Evolutionary conservation across 2,797 vertebrate species (phyloP), one percentile per base, ranked within the genome.

Genomic region (Microcaecilia unicolor): DNA sequence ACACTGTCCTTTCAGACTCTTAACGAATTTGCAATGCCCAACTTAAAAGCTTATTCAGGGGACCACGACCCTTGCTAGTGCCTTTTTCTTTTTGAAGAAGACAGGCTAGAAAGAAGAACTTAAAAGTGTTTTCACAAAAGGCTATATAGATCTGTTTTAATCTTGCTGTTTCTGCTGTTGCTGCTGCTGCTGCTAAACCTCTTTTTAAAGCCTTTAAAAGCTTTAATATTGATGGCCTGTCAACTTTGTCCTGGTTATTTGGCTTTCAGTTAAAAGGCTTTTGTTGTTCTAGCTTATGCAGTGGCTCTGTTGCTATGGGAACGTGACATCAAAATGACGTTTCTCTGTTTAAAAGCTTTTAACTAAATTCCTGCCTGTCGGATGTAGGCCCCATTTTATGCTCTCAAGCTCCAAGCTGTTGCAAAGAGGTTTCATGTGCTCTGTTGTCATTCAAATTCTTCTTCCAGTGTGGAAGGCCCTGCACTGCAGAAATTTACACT

Each of bases 231-330:
- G 85, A 82, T 81, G 80, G 83, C 69, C 90, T 85, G 80, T 87
- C 81, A 76, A 82, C 75, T 76, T 77, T 63, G 80, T 81, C 67
- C 71, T 83, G 84, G 83, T 89, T 84, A 89, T 85, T 87, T 84
- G 73, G 87, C 90, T 95, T 93, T 94, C 92, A 92, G 88, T 93
- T 97, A 97, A 98, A 98, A 98, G 93, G 90, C 95, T 98, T 97
- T 95, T 97, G 89, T 92, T 89, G 81, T 83, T 84, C 81, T 77
- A 84, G 72, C 72, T 77, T 80, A 80, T 80, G 87, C 81, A 78
- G 85, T 89, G 85, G 85, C 81, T 83, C 80, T 64, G 95, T 98
- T 97, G 84, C 92, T 90, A 87, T 72, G 92, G 92, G 81, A 91
- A 98, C 92, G 85, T 96, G 93, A 97, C 93, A 95, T 96, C 92